These are phyloP conservation scores for Orchesella cincta DNA, from an alignment of 1,140 invertebrate genomes.

Conservation along the genomic window DNA sequence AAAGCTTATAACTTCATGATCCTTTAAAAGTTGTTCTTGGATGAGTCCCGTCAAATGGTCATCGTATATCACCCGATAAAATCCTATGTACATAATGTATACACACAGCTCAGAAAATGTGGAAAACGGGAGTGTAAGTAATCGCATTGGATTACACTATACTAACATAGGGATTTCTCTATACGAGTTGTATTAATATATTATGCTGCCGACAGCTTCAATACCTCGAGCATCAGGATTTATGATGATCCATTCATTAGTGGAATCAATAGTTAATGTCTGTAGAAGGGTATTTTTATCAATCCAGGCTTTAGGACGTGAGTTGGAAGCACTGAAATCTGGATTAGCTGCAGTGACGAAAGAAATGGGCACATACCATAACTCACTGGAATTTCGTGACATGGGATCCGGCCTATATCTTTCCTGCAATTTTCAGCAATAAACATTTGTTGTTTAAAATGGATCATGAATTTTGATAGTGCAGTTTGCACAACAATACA, in stretches of 20 bases:
- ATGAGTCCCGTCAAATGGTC: conserved; percentile 72
- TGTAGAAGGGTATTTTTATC: conserved; percentile 53
- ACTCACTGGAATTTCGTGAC: conserved; percentile 49
- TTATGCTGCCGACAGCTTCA: not conserved
- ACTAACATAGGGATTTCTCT: too few relatives aligned
- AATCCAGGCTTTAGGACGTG: conserved; percentile 68
- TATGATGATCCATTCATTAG: conserved; percentile 72
- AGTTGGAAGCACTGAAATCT: conserved; percentile 67
- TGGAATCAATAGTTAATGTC: conserved; percentile 52
- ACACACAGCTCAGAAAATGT: too few relatives aligned
- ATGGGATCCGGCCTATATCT: conserved; percentile 18
- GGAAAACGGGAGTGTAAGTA: too few relatives aligned
- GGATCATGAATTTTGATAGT: not conserved
- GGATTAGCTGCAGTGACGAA: conserved; percentile 66
- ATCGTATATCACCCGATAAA: conserved; percentile 82
- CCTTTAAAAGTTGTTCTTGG: conserved; percentile 65
- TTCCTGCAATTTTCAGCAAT: conserved; percentile 2
- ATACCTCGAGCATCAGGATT: conserved; percentile 74
- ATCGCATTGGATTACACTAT: too few relatives aligned
- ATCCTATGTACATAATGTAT: too few relatives aligned
- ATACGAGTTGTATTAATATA: too few relatives aligned
- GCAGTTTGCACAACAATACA: not conserved
- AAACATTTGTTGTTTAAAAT: not conserved
- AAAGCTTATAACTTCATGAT: conserved; percentile 64
- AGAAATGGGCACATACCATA: conserved; percentile 82